Conservation (phyloP, 1,140 invertebrate genomes). For the Drosophila nigromelanica region DNA sequence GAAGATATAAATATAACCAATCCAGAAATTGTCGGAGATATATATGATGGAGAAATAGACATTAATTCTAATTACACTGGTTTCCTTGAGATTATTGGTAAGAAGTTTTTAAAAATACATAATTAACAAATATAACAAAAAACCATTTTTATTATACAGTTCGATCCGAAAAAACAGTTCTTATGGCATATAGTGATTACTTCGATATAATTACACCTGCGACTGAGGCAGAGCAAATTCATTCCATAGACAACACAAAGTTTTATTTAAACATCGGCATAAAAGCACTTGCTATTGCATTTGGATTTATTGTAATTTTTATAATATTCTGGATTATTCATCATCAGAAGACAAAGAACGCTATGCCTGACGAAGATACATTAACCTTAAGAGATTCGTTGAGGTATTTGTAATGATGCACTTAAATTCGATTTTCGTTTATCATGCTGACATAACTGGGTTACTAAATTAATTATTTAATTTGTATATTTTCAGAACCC, state of each 20-base stretch:
- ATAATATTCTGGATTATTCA: slow-evolving; percentile 89
- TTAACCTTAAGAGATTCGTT: slow-evolving; percentile 89
- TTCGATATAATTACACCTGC: slow-evolving; percentile 85
- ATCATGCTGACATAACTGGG: too few species aligned
- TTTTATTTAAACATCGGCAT: slow-evolving; percentile 83
- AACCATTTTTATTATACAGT: slow-evolving; percentile 40
- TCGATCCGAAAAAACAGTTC: slow-evolving; percentile 64
- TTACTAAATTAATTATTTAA: slow-evolving; percentile 1
- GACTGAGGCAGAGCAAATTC: slow-evolving; percentile 62
- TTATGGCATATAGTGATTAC: slow-evolving; percentile 86
- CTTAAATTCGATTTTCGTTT: too few species aligned
- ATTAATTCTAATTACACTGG: slow-evolving; percentile 91
- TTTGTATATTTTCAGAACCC: slow-evolving; percentile 45
- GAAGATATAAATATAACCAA: slow-evolving; percentile 30
- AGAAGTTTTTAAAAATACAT: not conserved
- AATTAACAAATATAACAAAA: not conserved
- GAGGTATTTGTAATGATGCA: slow-evolving; percentile 84
- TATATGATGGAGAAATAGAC: slow-evolving; percentile 90
- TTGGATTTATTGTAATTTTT: slow-evolving; percentile 87
- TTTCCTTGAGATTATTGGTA: slow-evolving; percentile 92
- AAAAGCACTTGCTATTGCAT: slow-evolving; percentile 86
- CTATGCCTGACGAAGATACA: slow-evolving; percentile 90
- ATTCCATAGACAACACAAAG: slow-evolving; percentile 56
- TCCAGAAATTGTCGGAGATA: slow-evolving; percentile 54
- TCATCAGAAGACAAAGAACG: slow-evolving; percentile 88